Evolutionary conservation across 2,113 vertebrate genomes (phyloP).

Genomic region (Edolisoma coerulescens): DNA sequence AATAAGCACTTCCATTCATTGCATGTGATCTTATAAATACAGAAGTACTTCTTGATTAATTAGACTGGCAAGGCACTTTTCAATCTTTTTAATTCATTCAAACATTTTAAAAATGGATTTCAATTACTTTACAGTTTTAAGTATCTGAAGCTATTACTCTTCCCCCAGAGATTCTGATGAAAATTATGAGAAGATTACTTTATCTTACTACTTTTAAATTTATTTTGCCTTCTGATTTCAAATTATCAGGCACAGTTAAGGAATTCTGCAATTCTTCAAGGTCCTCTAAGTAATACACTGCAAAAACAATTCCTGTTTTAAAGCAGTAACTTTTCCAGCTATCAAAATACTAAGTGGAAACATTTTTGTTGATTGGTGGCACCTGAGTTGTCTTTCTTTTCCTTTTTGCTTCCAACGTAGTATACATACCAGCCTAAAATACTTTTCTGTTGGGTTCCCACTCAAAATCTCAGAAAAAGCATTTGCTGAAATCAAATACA

Average conservation of each 20-base stretch:
- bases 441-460: not conserved
- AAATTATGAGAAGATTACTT: not conserved
- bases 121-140: not conserved
- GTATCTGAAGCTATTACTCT: not conserved
- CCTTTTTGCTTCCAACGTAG: not conserved
- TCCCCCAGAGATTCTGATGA: not conserved
- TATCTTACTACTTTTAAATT: not conserved
- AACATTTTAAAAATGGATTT: not conserved
- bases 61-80: not conserved
- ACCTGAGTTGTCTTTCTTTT: not conserved
- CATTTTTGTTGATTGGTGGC: not conserved
- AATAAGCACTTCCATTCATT: not conserved
- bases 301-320: not conserved
- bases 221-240: not conserved
- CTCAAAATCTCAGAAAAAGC: not conserved
- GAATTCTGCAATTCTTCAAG: not conserved
- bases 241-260: not conserved
- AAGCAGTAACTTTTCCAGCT: not conserved
- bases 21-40: not conserved
- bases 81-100: not conserved
- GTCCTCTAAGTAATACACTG: not conserved
- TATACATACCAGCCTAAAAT: not conserved
- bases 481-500: not conserved
- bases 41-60: not conserved
- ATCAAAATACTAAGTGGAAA: not conserved